These are phyloP conservation scores for Stenodema calcarata DNA, from an alignment of 2,888 invertebrate genomes.

Conservation along the genomic window DNA sequence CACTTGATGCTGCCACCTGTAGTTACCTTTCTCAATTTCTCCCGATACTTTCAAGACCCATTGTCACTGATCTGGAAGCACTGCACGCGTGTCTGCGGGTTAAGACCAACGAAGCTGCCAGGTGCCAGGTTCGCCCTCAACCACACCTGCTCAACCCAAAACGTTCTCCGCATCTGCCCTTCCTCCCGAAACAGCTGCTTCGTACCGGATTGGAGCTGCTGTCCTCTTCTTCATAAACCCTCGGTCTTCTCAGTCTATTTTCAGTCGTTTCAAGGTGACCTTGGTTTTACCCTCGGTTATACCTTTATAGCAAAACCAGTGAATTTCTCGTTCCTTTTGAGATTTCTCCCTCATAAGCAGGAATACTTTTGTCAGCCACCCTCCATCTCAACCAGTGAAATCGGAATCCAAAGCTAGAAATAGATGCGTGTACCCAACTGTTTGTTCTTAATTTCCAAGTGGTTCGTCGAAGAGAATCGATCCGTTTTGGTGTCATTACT, in stretches of 20 bases:
- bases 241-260: background rate
- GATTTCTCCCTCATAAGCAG: too few species aligned
- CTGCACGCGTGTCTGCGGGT: slow-evolving; percentile 1
- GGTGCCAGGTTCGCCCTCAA: background rate
- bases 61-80: background rate
- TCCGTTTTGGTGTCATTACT: too few species aligned
- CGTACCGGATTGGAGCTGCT: slow-evolving; percentile 16
- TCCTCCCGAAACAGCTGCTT: slow-evolving; percentile 25
- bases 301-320: too few species aligned
- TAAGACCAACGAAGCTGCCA: background rate
- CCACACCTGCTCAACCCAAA: slow-evolving; percentile 20
- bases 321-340: background rate
- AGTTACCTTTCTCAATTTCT: background rate
- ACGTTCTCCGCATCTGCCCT: slow-evolving; percentile 15
- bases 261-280: background rate
- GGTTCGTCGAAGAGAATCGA: too few species aligned
- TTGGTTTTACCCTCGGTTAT: background rate
- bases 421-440: too few species aligned
- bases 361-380: too few species aligned
- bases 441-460: too few species aligned
- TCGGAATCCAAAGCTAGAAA: too few species aligned
- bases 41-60: background rate
- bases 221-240: background rate
- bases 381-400: too few species aligned
- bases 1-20: slow-evolving; percentile 23